Percentiles rank a stretch among this genome's conserved stretches.
Evolutionary conservation across 2,797 vertebrate genomes (phyloP).

Genomic region (Somateria mollissima): DNA sequence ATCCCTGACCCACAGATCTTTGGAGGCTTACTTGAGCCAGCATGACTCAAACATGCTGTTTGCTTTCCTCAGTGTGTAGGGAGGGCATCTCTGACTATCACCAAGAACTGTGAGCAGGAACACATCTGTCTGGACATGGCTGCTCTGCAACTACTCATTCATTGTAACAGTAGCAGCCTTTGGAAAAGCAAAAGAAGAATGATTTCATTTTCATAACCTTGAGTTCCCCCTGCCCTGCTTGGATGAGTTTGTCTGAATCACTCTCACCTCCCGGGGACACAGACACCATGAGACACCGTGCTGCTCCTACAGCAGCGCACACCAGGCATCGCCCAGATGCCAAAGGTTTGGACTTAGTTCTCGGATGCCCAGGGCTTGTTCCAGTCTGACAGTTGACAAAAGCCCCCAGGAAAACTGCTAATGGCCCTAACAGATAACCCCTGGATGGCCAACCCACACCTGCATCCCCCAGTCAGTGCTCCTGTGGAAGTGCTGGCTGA

Average conservation of each 20-base stretch:
- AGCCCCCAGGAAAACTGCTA: background rate
- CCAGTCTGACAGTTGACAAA: background rate
- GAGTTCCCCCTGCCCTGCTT: constrained; percentile 49
- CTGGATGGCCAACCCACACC: background rate
- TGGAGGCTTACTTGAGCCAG: background rate
- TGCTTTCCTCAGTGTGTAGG: background rate
- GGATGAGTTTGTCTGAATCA: background rate
- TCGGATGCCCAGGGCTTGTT: background rate
- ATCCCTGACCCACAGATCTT: background rate
- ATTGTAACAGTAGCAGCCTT: constrained; percentile 45
- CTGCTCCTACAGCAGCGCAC: background rate
- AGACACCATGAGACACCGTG: background rate
- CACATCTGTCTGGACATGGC: constrained; percentile 9
- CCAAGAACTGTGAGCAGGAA: constrained; percentile 17
- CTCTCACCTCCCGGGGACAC: background rate
- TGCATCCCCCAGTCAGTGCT: background rate
- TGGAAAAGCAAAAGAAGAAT: constrained; percentile 56
- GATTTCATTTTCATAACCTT: constrained; percentile 69
- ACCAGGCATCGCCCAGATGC: accelerated
- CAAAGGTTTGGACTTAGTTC: background rate
- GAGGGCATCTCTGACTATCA: constrained; percentile 5
- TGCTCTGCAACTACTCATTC: constrained; percentile 63
- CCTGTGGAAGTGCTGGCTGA: background rate
- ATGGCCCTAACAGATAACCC: background rate
- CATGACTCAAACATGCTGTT: background rate